Evolutionary conservation across 2,113 vertebrate species (phyloP).

Genomic region (Hypocryptadius cinnamomeus): DNA sequence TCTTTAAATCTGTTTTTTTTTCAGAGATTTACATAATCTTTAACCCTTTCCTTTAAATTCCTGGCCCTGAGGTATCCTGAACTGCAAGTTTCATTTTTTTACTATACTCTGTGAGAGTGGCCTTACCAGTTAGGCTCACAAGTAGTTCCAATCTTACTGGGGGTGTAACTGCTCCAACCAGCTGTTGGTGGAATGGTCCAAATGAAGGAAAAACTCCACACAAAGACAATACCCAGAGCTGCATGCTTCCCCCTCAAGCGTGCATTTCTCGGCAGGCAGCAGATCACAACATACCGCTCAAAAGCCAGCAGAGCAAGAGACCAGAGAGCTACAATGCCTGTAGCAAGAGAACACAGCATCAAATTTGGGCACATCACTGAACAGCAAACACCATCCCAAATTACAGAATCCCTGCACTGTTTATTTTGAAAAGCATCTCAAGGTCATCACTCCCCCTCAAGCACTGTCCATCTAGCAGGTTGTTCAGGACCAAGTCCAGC

Average conservation of each 20-base stretch:
- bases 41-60: not conserved
- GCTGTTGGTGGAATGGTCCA: slow-evolving; percentile 84
- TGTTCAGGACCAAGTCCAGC: not conserved
- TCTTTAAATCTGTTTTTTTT: not conserved
- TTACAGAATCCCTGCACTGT: not conserved
- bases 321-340: slow-evolving; percentile 88
- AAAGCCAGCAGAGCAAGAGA: slow-evolving; percentile 85
- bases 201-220: slow-evolving; percentile 86
- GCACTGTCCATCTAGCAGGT: not conserved
- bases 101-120: not conserved
- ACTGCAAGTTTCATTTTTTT: not conserved
- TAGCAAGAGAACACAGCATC: not conserved
- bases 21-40: not conserved
- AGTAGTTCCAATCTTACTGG: slow-evolving; percentile 89
- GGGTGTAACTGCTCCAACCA: slow-evolving; percentile 89
- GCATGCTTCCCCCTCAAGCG: slow-evolving; percentile 74
- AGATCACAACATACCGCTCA: slow-evolving; percentile 82
- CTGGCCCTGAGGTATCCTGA: not conserved
- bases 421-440: not conserved
- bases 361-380: not conserved
- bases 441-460: not conserved
- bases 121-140: slow-evolving; percentile 92
- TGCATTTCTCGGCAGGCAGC: slow-evolving; percentile 73
- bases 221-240: slow-evolving; percentile 76
- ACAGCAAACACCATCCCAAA: not conserved